Conservation (phyloP, 1,140 invertebrate species). For the Pachypsylla venusta region DNA sequence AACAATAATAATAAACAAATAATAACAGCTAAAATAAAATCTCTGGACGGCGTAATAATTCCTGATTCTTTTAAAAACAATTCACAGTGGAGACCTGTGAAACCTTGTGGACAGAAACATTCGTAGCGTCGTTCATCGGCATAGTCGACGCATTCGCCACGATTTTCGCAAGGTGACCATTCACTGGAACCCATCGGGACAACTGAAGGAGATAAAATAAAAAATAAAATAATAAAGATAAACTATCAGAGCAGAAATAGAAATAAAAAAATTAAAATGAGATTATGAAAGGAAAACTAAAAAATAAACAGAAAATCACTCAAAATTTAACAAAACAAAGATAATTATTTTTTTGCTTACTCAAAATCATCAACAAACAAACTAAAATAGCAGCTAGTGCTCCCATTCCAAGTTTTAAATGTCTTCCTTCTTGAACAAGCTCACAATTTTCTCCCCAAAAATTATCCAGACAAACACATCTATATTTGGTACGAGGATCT, state of each 20-base stretch:
- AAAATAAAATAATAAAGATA: neutral
- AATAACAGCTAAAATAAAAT: slow-evolving; percentile 68
- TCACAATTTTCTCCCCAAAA: slow-evolving; percentile 92
- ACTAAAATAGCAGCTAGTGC: slow-evolving; percentile 84
- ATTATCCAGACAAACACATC: slow-evolving; percentile 72
- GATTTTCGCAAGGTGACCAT: slow-evolving; percentile 51
- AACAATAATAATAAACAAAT: slow-evolving; percentile 57
- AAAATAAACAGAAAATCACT: neutral
- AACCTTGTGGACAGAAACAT: slow-evolving; percentile 56
- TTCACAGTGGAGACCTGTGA: slow-evolving; percentile 63
- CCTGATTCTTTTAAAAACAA: slow-evolving; percentile 53
- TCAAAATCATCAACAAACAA: slow-evolving; percentile 84
- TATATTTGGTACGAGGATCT: slow-evolving; percentile 54
- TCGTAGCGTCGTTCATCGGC: slow-evolving; percentile 52
- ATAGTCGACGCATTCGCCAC: slow-evolving; percentile 52
- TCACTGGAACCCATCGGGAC: slow-evolving; percentile 51
- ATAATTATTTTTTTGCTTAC: slow-evolving; percentile 46
- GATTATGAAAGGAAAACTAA: neutral
- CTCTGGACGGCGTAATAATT: slow-evolving; percentile 57
- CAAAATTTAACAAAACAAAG: neutral
- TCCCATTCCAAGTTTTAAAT: slow-evolving; percentile 82
- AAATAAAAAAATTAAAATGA: neutral
- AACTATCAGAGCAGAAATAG: neutral
- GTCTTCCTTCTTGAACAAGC: slow-evolving; percentile 79
- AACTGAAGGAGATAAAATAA: slow-evolving; percentile 37